Evolutionary conservation across 2,797 vertebrate species (phyloP).

Genomic region (Fratercula arctica): DNA sequence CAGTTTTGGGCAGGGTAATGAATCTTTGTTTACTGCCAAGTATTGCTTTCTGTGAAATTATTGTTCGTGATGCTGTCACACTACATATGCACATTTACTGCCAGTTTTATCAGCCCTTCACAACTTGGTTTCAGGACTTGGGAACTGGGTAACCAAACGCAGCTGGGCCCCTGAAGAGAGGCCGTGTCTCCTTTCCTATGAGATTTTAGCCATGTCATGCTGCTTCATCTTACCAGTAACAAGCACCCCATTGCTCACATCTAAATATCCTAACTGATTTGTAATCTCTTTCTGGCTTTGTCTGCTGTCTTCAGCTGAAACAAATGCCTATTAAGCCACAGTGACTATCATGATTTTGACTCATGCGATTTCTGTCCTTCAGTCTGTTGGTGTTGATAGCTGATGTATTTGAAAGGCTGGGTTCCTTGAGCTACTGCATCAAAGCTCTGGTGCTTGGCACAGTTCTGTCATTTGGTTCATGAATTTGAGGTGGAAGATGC

Average conservation of each 20-base stretch:
- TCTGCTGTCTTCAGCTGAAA: not conserved
- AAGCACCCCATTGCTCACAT: not conserved
- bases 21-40: constrained; percentile 3
- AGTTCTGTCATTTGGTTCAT: not conserved
- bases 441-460: not conserved
- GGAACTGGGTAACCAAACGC: not conserved
- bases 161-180: not conserved
- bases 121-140: not conserved
- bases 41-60: not conserved
- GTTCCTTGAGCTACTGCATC: not conserved
- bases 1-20: constrained; percentile 10
- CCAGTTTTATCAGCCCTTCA: not conserved
- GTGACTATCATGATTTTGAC: not conserved
- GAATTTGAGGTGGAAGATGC: not conserved
- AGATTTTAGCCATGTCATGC: not conserved
- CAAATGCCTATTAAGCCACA: not conserved
- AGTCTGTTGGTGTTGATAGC: not conserved
- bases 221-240: not conserved
- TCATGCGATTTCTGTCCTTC: not conserved
- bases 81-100: not conserved
- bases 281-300: not conserved
- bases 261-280: not conserved
- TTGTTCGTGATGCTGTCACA: not conserved
- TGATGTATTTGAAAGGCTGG: not conserved
- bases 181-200: not conserved